Evolutionary conservation across 1,140 invertebrate genomes (phyloP).

Genomic region (Contarinia nasturtii): DNA sequence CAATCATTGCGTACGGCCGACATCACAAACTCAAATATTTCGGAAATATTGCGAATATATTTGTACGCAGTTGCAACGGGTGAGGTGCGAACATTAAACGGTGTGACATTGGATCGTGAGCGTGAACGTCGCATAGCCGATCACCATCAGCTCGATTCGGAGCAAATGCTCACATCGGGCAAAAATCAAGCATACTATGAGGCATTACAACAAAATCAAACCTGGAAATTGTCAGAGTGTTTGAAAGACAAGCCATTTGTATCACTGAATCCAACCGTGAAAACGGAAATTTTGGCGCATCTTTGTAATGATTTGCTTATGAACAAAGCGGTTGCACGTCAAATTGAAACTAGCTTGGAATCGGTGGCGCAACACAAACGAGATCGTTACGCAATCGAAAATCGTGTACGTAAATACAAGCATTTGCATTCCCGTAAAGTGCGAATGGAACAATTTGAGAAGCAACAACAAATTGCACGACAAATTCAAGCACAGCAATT

Average conservation of each 20-base stretch:
- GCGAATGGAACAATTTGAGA: slow-evolving; percentile 48
- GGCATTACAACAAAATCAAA: slow-evolving; percentile 49
- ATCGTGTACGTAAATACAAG: slow-evolving; percentile 68
- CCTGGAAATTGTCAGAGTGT: slow-evolving; percentile 47
- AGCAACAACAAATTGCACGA: slow-evolving; percentile 20
- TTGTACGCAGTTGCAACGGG: slow-evolving; percentile 68
- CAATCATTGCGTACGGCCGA: slow-evolving; percentile 83
- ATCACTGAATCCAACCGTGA: slow-evolving; percentile 65
- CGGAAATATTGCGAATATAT: slow-evolving; percentile 80
- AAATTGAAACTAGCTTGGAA: slow-evolving; percentile 59
- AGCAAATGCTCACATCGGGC: slow-evolving; percentile 36
- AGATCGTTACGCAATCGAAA: slow-evolving; percentile 67
- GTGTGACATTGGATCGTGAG: slow-evolving; percentile 53
- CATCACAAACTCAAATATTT: slow-evolving; percentile 78
- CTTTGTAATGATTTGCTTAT: slow-evolving; percentile 86
- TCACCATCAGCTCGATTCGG: slow-evolving; percentile 51
- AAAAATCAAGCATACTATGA: slow-evolving; percentile 63
- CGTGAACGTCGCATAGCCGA: slow-evolving; percentile 55
- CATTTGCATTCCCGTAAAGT: slow-evolving; percentile 53
- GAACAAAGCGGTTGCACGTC: slow-evolving; percentile 69
- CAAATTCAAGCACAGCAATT: slow-evolving; percentile 9
- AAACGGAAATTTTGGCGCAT: slow-evolving; percentile 72
- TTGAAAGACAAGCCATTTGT: slow-evolving; percentile 66
- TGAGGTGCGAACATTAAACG: slow-evolving; percentile 62
- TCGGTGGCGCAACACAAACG: slow-evolving; percentile 53